Percentiles rank a stretch among this genome's conserved stretches.
Conservation (phyloP, 2,888 invertebrate genomes). For the Drosophila kambysellisi region DNA sequence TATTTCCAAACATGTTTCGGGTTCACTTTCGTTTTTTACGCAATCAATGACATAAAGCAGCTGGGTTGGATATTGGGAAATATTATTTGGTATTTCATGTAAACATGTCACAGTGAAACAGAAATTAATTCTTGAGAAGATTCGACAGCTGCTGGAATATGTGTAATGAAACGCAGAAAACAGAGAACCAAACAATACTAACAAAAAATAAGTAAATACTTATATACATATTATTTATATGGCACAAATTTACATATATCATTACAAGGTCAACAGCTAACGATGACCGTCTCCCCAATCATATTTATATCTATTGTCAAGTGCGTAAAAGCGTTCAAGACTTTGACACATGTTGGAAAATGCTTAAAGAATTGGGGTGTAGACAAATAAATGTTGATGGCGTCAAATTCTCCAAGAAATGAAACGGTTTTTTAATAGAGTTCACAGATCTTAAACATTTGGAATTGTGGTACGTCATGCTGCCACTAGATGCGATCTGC, state of each 20-base stretch:
- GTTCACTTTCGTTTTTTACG: conserved; percentile 37
- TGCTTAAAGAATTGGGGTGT: conserved; percentile 36
- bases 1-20: conserved; percentile 32
- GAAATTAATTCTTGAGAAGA: conserved; percentile 56
- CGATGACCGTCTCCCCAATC: conserved; percentile 14
- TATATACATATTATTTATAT: conserved; percentile 10
- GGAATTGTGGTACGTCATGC: conserved; percentile 67
- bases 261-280: conserved; percentile 60
- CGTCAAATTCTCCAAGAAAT: conserved; percentile 58
- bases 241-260: conserved; percentile 8
- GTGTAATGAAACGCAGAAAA: neutral
- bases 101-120: conserved; percentile 72
- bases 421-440: conserved; percentile 73
- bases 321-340: conserved; percentile 51
- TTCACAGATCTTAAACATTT: conserved; percentile 54
- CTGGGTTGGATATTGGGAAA: conserved; percentile 48
- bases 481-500: conserved; percentile 45
- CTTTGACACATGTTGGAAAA: conserved; percentile 65
- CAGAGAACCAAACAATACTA: neutral
- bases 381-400: conserved; percentile 57
- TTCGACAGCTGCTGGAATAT: conserved; percentile 73
- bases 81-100: conserved; percentile 47
- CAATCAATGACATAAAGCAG: conserved; percentile 61
- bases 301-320: conserved; percentile 59
- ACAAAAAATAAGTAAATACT: conserved; percentile 18